Conservation (phyloP, 2,113 vertebrate genomes). For the Pleuronectes platessa region DNA sequence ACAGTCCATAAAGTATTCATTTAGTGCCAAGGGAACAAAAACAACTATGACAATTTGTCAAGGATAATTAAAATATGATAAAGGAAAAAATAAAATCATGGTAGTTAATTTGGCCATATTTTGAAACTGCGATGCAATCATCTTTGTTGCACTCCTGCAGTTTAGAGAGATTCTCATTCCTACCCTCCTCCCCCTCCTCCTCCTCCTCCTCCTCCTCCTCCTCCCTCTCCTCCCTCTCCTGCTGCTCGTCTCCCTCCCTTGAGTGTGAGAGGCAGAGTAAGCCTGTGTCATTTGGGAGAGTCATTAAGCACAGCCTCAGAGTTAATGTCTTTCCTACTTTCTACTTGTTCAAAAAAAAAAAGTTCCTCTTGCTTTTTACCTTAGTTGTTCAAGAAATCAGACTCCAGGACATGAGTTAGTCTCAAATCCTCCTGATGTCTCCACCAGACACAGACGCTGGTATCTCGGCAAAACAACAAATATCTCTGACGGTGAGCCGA, state of each 20-base stretch:
- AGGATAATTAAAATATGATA: slow-evolving; percentile 21
- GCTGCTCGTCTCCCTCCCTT: slow-evolving; percentile 33
- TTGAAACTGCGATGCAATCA: slow-evolving; percentile 35
- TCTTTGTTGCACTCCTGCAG: slow-evolving; percentile 45
- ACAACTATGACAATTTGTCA: slow-evolving; percentile 14
- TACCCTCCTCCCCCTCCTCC: slow-evolving; percentile 12
- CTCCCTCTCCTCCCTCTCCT: slow-evolving; percentile 8
- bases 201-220: slow-evolving; percentile 9
- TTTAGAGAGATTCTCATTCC: slow-evolving; percentile 41
- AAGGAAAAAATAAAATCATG: slow-evolving; percentile 18
- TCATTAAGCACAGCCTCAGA: slow-evolving; percentile 60
- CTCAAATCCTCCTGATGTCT: slow-evolving; percentile 18
- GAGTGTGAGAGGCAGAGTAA: slow-evolving; percentile 48
- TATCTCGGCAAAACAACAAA: slow-evolving; percentile 35
- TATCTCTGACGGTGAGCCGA: slow-evolving; percentile 15
- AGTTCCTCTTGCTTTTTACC: slow-evolving; percentile 28
- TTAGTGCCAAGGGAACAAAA: slow-evolving; percentile 20
- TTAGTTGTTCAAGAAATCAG: slow-evolving; percentile 25
- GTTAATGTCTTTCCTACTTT: slow-evolving; percentile 54
- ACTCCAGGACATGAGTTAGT: slow-evolving; percentile 20
- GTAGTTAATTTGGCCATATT: slow-evolving; percentile 25
- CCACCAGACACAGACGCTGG: slow-evolving; percentile 3
- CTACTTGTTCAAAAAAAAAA: slow-evolving; percentile 1
- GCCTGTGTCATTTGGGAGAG: slow-evolving; percentile 59
- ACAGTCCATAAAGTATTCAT: slow-evolving; percentile 23